Conservation (phyloP, 2,888 invertebrate genomes). For the Galerucella calmariensis region DNA sequence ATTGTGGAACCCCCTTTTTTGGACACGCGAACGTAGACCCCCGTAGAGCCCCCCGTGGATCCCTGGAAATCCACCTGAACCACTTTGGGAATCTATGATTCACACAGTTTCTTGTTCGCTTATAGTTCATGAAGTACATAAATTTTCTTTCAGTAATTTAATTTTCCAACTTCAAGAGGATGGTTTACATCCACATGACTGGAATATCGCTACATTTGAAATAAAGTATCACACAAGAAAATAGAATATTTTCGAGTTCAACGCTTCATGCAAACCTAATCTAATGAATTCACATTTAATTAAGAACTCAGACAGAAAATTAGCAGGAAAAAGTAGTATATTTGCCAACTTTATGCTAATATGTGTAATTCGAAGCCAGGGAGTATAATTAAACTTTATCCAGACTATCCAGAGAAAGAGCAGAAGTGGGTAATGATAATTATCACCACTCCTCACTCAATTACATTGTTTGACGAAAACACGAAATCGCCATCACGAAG, state of each 20-base stretch:
- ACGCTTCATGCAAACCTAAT: slow-evolving; percentile 15
- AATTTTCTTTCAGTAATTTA: too few relatives aligned
- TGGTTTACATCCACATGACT: too few relatives aligned
- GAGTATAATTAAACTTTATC: slow-evolving; percentile 25
- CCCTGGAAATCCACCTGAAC: too few relatives aligned
- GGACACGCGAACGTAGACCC: too few relatives aligned
- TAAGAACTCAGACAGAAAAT: slow-evolving; percentile 27
- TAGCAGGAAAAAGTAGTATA: slow-evolving; percentile 25
- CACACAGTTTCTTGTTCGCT: too few relatives aligned
- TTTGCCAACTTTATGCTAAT: slow-evolving; percentile 27
- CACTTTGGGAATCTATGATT: too few relatives aligned
- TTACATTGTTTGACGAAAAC: slow-evolving; percentile 27
- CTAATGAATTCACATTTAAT: slow-evolving; percentile 30
- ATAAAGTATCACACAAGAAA: neutral
- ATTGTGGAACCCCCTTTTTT: too few relatives aligned
- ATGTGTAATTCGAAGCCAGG: slow-evolving; percentile 28
- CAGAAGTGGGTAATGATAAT: slow-evolving; percentile 30
- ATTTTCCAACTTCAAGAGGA: too few relatives aligned
- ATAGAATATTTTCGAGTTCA: slow-evolving; percentile 14
- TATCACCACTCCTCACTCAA: slow-evolving; percentile 28
- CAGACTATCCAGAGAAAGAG: slow-evolving; percentile 25
- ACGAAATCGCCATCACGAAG: slow-evolving; percentile 23
- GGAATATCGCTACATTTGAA: too few relatives aligned
- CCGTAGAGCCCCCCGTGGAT: too few relatives aligned
- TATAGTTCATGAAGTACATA: too few relatives aligned